Conservation (phyloP, 64 coral and sea anemone genomes). For the Montipora efflorescens region DNA sequence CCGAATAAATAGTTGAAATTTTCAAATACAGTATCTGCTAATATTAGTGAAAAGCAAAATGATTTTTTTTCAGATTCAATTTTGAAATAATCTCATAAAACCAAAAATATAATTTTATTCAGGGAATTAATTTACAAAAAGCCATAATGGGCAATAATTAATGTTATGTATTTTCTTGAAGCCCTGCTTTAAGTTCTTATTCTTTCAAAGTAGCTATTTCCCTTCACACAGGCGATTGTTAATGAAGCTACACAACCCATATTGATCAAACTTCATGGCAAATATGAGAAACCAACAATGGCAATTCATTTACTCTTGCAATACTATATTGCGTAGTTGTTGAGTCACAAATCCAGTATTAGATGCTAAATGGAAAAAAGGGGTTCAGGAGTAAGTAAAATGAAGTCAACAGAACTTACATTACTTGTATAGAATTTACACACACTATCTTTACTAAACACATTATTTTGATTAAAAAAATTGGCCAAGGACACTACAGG, state of each 20-base stretch:
- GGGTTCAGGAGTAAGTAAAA: conserved; percentile 94
- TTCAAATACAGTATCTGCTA: no score
- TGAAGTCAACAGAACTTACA: conserved; percentile 65
- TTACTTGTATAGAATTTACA: not conserved
- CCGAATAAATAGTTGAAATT: no score
- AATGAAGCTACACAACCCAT: not conserved
- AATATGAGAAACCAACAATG: conserved; percentile 20
- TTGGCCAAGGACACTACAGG: no score
- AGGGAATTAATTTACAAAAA: no score
- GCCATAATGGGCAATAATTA: no score
- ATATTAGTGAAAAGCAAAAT: no score
- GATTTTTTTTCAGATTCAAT: no score
- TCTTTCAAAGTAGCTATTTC: no score
- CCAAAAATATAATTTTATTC: not conserved
- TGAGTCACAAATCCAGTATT: conserved; percentile 83
- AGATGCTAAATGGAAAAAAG: conserved; percentile 91
- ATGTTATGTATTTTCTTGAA: not conserved
- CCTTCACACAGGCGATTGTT: no score
- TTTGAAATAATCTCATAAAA: no score
- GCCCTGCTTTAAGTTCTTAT: not conserved
- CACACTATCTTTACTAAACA: no score
- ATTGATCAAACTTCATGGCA: conserved; percentile 21
- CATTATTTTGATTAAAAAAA: no score
- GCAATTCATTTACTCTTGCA: conserved; percentile 35
- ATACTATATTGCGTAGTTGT: conserved; percentile 52